A percentile compares a stretch with the other conserved stretches of the same genome.
Evolutionary conservation across 2,113 vertebrate species (phyloP).

Genomic region (Porphyrio hochstetteri): DNA sequence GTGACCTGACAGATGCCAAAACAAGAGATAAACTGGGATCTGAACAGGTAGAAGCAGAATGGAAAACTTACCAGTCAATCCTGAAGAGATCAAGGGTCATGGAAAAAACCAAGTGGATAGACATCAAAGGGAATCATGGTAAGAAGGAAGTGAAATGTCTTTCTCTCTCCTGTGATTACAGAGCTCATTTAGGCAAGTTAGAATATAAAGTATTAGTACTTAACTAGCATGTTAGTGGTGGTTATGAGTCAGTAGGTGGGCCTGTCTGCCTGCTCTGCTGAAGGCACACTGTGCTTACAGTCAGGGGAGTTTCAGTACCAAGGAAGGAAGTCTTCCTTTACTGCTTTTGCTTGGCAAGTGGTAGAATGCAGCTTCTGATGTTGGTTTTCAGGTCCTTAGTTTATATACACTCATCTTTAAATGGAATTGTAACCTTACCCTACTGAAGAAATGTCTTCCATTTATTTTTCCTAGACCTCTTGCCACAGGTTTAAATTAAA

Average conservation of each 20-base stretch:
- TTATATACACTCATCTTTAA: not conserved
- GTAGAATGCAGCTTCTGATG: not conserved
- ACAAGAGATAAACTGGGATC: slow-evolving; percentile 91
- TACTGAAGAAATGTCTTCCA: not conserved
- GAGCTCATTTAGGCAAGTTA: not conserved
- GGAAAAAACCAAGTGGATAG: slow-evolving; percentile 95
- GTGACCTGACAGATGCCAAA: slow-evolving; percentile 95
- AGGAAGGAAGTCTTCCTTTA: not conserved
- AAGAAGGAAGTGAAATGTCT: slow-evolving; percentile 27
- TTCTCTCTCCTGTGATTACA: not conserved
- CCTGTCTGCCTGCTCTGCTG: not conserved
- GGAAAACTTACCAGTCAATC: slow-evolving; percentile 91
- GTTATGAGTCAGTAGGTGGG: not conserved
- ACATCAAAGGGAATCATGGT: slow-evolving; percentile 97
- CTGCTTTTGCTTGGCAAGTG: not conserved
- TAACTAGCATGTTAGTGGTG: not conserved
- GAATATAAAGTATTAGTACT: not conserved
- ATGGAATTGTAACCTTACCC: not conserved
- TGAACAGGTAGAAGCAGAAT: slow-evolving; percentile 90
- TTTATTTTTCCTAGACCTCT: not conserved
- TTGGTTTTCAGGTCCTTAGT: not conserved
- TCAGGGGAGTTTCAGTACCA: not conserved
- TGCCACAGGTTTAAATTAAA: not conserved
- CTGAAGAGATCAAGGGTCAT: slow-evolving; percentile 90
- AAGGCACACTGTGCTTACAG: not conserved